Evolutionary conservation across 2,888 invertebrate genomes (phyloP).

Genomic region (Caenorhabditis sinica): DNA sequence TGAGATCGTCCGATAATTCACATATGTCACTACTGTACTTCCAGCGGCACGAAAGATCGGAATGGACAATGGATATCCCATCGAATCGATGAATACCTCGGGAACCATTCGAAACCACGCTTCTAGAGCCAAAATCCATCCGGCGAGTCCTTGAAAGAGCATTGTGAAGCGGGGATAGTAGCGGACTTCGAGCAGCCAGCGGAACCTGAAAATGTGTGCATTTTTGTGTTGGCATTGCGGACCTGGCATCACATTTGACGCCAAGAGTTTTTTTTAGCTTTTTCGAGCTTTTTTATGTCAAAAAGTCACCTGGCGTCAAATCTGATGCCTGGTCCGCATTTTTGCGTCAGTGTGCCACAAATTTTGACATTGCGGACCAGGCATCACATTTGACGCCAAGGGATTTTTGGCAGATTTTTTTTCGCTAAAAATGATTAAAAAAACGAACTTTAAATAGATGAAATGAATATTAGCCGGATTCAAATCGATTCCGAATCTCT

Average conservation of each 20-base stretch:
- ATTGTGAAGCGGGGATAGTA: conserved; percentile 94
- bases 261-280: no score
- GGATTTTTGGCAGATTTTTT: no score
- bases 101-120: conserved; percentile 92
- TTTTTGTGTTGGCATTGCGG: background rate
- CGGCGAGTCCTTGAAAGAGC: conserved; percentile 89
- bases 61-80: conserved; percentile 93
- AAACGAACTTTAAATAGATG: conserved; percentile 65
- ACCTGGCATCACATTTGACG: no score
- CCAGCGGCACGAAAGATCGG: conserved; percentile 89
- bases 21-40: conserved; percentile 89
- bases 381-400: no score
- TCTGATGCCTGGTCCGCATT: no score
- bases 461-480: conserved; percentile 87
- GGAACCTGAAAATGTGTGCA: conserved; percentile 86
- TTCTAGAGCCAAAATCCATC: conserved; percentile 89
- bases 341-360: no score
- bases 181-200: conserved; percentile 90
- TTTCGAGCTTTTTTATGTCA: no score
- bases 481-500: conserved; percentile 85
- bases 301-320: no score
- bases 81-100: conserved; percentile 88
- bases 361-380: no score
- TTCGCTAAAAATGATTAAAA: background rate
- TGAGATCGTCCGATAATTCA: conserved; percentile 97